Evolutionary conservation across 2,113 vertebrate species (phyloP).

Genomic region (Kryptolebias marmoratus): DNA sequence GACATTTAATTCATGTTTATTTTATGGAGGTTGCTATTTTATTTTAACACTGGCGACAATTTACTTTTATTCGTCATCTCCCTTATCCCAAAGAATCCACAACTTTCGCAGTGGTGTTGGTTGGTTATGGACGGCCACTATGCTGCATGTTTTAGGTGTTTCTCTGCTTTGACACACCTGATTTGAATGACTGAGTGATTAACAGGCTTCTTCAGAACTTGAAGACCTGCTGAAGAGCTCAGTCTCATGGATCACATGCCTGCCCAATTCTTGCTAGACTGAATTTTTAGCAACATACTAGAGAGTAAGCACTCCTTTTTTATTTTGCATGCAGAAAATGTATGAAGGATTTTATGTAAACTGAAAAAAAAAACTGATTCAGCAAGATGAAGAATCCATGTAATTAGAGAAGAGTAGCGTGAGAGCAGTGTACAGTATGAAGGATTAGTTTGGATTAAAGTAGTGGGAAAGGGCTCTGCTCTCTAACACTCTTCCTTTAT

Average conservation of each 20-base stretch:
- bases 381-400: slow-evolving; percentile 15
- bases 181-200: too few relatives aligned
- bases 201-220: too few relatives aligned
- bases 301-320: slow-evolving; percentile 33
- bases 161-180: too few relatives aligned
- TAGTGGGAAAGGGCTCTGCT: slow-evolving; percentile 35
- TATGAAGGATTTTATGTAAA: slow-evolving; percentile 8
- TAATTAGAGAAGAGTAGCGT: slow-evolving; percentile 42
- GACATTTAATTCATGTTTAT: background rate
- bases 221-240: too few relatives aligned
- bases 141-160: too few relatives aligned
- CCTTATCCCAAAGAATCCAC: background rate
- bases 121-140: too few relatives aligned
- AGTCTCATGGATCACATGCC: slow-evolving; percentile 41
- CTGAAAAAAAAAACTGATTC: slow-evolving; percentile 5
- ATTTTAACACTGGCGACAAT: background rate
- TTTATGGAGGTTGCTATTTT: background rate
- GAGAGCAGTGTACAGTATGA: slow-evolving; percentile 34
- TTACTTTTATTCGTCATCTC: background rate
- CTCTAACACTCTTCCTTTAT: slow-evolving; percentile 39
- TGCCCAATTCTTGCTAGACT: slow-evolving; percentile 38
- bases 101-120: too few relatives aligned
- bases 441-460: slow-evolving; percentile 64
- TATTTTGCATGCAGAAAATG: background rate
- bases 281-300: slow-evolving; percentile 20